phyloP scores from a whole-genome alignment of 2,113 vertebrate genomes.

The Grammomys dolichurus region DNA sequence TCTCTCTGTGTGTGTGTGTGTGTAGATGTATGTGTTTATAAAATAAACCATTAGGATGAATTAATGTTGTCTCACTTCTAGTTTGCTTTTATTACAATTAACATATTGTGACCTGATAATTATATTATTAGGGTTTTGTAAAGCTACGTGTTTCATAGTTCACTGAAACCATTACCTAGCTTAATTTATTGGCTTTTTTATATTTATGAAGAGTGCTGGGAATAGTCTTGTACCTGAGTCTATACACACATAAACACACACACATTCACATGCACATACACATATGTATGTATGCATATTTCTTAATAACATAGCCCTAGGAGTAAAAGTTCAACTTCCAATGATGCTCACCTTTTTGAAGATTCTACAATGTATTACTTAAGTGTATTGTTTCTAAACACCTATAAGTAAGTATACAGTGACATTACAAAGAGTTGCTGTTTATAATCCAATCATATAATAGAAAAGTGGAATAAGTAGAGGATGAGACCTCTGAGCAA shows the following conservation, averaged over 20 bases:
- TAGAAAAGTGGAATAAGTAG: background rate
- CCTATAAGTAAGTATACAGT: background rate
- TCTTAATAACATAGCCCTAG: background rate
- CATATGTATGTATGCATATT: background rate
- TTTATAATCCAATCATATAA: too few relatives aligned
- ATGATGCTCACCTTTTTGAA: background rate
- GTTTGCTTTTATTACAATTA: background rate
- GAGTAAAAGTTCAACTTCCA: background rate
- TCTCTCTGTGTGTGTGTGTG: background rate
- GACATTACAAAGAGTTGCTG: background rate
- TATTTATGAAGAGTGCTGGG: background rate
- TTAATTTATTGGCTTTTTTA: background rate
- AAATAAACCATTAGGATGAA: background rate
- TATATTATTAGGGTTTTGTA: background rate
- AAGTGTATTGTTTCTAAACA: background rate
- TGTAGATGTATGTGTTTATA: background rate
- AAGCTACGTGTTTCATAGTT: background rate
- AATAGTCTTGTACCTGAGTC: background rate
- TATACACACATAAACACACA: background rate
- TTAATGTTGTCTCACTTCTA: accelerated
- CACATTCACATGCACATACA: background rate
- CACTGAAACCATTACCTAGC: background rate
- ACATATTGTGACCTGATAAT: background rate
- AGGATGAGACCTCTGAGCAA: background rate
- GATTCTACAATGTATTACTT: background rate